Conservation (phyloP, 1,140 invertebrate species). For the Onthophagus taurus region DNA sequence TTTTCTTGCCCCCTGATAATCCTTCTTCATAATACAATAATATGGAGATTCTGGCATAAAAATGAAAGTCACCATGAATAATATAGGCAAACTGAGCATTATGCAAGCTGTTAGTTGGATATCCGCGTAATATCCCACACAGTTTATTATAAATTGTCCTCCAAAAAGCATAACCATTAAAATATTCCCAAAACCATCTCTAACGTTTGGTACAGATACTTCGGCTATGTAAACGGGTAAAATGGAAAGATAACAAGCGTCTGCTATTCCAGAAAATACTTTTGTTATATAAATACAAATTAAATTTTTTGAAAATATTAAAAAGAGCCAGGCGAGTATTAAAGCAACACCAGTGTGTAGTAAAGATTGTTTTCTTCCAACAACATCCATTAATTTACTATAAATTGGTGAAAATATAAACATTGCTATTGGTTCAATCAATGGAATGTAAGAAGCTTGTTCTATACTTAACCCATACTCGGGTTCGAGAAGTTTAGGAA, state of each 20-base stretch:
- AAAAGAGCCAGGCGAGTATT: constrained; percentile 15
- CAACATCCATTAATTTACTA: constrained; percentile 16
- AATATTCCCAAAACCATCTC: constrained; percentile 15
- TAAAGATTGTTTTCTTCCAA: constrained; percentile 24
- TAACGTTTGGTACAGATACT: constrained; percentile 16
- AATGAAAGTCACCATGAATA: constrained; percentile 53
- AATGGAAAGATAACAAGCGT: constrained; percentile 5
- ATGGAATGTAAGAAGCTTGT: constrained; percentile 17
- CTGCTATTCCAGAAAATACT: constrained; percentile 15
- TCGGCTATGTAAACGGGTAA: constrained; percentile 17
- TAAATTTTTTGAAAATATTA: constrained; percentile 12
- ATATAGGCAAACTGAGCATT: constrained; percentile 22
- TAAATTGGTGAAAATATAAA: constrained; percentile 17
- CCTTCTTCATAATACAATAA: constrained; percentile 50
- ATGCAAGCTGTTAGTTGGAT: constrained; percentile 5
- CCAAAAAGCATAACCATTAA: constrained; percentile 5
- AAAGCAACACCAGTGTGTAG: constrained; percentile 11
- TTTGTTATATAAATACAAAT: constrained; percentile 31
- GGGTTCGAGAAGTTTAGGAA: background rate
- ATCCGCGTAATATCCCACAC: constrained; percentile 7
- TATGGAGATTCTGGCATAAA: constrained; percentile 74
- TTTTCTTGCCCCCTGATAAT: constrained; percentile 47
- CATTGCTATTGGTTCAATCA: constrained; percentile 15
- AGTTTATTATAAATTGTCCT: constrained; percentile 9
- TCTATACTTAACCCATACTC: constrained; percentile 12